A percentile compares a stretch with the other conserved stretches of the same genome.
Conservation (phyloP, 2,113 vertebrate genomes). For the Pycnonotus jocosus region DNA sequence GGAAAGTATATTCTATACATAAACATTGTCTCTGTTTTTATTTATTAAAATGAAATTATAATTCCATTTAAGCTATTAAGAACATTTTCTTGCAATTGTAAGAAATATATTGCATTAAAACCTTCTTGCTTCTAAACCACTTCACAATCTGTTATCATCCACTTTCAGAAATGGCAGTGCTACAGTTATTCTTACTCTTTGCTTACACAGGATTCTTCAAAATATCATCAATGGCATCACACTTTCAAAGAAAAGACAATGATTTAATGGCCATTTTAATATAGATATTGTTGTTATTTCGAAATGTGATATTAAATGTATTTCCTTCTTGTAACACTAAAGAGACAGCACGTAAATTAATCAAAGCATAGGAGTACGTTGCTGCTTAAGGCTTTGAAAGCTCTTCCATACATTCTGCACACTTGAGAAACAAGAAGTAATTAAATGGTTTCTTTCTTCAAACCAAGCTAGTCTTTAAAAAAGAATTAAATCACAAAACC, state of each 20-base stretch:
- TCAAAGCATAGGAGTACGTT: background rate
- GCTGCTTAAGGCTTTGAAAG: background rate
- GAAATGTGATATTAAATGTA: background rate
- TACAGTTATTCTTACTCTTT: background rate
- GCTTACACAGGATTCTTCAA: background rate
- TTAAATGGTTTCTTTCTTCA: constrained; percentile 9
- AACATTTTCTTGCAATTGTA: background rate
- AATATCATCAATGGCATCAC: background rate
- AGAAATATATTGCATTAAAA: background rate
- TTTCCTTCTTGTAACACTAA: background rate
- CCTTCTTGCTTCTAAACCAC: background rate
- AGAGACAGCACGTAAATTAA: background rate
- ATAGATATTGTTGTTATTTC: background rate
- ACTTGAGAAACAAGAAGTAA: constrained; percentile 21
- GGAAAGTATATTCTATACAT: background rate
- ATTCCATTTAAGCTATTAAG: background rate
- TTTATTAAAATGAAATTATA: background rate
- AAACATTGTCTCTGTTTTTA: background rate
- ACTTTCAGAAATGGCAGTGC: background rate
- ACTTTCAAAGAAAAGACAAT: background rate
- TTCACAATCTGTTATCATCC: background rate
- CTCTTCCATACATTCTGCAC: background rate
- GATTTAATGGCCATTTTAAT: background rate
- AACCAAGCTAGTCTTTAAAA: background rate
- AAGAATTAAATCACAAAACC: background rate